phyloP scores from a whole-genome alignment of 2,797 vertebrate species.

The Anableps anableps region DNA sequence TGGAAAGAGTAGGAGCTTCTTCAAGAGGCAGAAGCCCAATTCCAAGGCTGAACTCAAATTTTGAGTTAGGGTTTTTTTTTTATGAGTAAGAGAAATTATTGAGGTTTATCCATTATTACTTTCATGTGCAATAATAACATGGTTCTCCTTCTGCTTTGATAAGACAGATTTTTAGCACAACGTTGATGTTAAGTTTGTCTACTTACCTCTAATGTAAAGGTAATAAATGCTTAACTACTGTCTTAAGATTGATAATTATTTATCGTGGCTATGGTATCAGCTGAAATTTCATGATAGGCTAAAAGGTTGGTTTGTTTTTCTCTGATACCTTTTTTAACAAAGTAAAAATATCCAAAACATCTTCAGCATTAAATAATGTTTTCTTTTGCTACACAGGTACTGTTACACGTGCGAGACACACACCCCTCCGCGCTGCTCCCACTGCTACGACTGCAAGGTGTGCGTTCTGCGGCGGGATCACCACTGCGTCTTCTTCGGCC shows the following conservation, averaged over 20 bases:
- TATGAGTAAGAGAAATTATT: background rate
- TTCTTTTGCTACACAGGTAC: constrained; percentile 75
- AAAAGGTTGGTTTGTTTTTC: background rate
- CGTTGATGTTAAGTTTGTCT: background rate
- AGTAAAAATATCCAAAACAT: background rate
- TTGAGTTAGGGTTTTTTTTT: background rate
- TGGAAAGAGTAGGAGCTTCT: too few species aligned
- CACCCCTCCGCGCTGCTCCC: constrained; percentile 89
- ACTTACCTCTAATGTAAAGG: background rate
- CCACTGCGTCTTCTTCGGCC: constrained; percentile 91
- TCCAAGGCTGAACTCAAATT: too few species aligned
- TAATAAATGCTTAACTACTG: background rate
- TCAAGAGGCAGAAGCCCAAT: too few species aligned
- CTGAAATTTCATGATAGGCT: background rate
- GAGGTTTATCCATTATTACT: background rate
- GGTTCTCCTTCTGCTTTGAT: background rate
- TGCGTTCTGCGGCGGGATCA: constrained; percentile 91
- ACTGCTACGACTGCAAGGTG: constrained; percentile 89
- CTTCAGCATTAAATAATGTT: background rate
- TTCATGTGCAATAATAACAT: background rate
- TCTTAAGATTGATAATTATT: background rate
- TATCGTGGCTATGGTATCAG: background rate
- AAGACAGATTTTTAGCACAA: background rate
- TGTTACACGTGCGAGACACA: constrained; percentile 92
- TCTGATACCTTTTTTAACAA: background rate